phyloP scores from a whole-genome alignment of 2,113 vertebrate species.

The Athene cunicularia region DNA sequence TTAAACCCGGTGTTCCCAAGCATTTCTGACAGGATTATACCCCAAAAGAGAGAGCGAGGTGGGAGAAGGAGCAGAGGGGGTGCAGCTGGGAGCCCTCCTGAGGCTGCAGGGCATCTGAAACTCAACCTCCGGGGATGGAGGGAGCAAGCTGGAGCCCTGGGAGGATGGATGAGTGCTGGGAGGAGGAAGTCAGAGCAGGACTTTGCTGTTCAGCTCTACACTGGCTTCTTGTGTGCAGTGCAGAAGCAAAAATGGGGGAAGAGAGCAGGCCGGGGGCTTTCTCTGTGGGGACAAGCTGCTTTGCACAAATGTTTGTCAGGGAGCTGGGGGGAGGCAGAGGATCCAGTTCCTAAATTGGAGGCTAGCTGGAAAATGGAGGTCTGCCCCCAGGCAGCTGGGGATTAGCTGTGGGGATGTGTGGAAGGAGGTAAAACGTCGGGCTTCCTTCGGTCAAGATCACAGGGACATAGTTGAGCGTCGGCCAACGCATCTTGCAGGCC shows the following conservation, averaged over 20 bases:
- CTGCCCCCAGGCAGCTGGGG: neutral
- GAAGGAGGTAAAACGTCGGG: neutral
- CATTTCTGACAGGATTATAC: neutral
- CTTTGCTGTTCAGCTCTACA: neutral
- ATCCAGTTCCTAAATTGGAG: neutral
- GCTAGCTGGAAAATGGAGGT: neutral
- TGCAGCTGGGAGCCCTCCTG: neutral
- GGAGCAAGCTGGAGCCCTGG: fast-evolving
- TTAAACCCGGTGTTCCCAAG: neutral
- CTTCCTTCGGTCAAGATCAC: neutral
- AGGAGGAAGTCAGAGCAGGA: neutral
- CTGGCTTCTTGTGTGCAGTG: neutral
- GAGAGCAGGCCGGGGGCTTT: no score
- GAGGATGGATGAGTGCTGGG: neutral
- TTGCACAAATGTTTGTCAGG: neutral
- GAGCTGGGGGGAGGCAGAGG: neutral
- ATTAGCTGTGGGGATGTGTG: neutral
- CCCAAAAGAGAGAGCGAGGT: neutral
- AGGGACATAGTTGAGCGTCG: neutral
- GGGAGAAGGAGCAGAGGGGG: neutral
- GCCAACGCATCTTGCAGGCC: neutral
- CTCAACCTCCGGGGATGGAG: neutral
- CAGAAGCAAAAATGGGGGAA: neutral
- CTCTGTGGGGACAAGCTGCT: neutral
- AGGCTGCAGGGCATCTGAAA: fast-evolving